Conservation (phyloP, 2,888 invertebrate species). For the Drosophila ochracea region DNA sequence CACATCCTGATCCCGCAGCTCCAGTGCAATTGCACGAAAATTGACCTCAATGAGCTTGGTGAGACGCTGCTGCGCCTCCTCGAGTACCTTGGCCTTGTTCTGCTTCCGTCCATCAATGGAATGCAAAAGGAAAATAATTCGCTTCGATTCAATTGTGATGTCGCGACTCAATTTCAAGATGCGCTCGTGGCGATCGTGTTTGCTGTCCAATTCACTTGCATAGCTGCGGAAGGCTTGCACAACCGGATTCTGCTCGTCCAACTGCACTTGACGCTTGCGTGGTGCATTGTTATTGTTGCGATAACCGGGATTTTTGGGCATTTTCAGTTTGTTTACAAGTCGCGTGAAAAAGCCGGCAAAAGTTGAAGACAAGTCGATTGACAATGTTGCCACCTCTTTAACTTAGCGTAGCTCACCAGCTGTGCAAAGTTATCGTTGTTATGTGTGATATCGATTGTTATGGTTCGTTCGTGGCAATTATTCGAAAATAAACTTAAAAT, state of each 20-base stretch:
- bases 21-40: slow-evolving; percentile 90
- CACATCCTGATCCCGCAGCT: slow-evolving; percentile 90
- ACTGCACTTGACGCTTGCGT: slow-evolving; percentile 40
- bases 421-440: slow-evolving; percentile 13
- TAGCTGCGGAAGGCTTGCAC: slow-evolving; percentile 87
- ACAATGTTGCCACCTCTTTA: slow-evolving; percentile 26
- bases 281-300: slow-evolving; percentile 54
- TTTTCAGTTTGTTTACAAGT: slow-evolving; percentile 35
- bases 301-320: slow-evolving; percentile 61
- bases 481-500: slow-evolving; percentile 11
- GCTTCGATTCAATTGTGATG: slow-evolving; percentile 95
- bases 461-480: slow-evolving; percentile 49
- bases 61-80: slow-evolving; percentile 89
- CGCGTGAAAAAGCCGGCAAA: slow-evolving; percentile 36
- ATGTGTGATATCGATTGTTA: slow-evolving; percentile 23
- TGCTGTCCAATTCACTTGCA: slow-evolving; percentile 89
- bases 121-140: slow-evolving; percentile 94
- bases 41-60: slow-evolving; percentile 86
- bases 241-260: slow-evolving; percentile 81
- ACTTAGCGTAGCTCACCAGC: slow-evolving; percentile 8
- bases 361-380: not conserved
- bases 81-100: slow-evolving; percentile 86
- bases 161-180: slow-evolving; percentile 93
- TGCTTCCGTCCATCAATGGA: slow-evolving; percentile 88
- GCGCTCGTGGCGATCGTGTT: slow-evolving; percentile 93